A percentile compares a stretch with the other conserved stretches of the same genome.
Evolutionary conservation across 2,113 vertebrate species (phyloP).

Genomic region (Silurus asotus): DNA sequence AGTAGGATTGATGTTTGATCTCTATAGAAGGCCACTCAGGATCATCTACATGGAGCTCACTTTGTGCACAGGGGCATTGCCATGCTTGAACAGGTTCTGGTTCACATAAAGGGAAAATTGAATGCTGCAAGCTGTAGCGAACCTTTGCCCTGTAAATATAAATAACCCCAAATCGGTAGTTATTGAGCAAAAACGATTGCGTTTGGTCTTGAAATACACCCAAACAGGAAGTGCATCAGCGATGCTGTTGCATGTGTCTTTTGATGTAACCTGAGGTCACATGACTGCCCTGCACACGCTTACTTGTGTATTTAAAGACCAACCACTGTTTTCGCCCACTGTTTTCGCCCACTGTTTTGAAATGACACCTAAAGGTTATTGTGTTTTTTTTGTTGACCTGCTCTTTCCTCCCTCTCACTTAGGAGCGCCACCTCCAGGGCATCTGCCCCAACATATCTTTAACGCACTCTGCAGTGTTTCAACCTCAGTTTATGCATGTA

Average conservation of each 20-base stretch:
- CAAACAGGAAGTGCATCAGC: constrained; percentile 27
- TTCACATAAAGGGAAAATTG: too few relatives aligned
- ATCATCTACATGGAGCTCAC: too few relatives aligned
- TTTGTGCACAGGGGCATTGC: too few relatives aligned
- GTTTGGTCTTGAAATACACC: background rate
- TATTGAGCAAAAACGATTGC: background rate
- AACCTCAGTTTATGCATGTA: background rate
- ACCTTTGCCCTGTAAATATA: background rate
- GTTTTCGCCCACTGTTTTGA: constrained; percentile 29
- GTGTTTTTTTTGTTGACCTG: constrained; percentile 1
- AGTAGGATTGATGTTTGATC: too few relatives aligned
- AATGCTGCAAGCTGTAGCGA: too few relatives aligned
- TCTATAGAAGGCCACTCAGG: too few relatives aligned
- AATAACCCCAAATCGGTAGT: background rate
- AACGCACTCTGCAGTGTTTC: background rate
- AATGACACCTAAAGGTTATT: constrained; percentile 25
- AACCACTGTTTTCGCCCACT: background rate
- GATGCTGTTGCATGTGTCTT: constrained; percentile 41
- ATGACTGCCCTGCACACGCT: background rate
- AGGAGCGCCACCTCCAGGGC: background rate
- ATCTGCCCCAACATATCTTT: background rate
- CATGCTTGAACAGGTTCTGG: too few relatives aligned
- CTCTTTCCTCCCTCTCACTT: background rate
- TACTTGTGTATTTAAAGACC: constrained; percentile 23
- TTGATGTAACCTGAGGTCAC: constrained; percentile 34